These are phyloP conservation scores for Anodontia alba DNA, from an alignment of 2,888 invertebrate genomes.

Conservation along the genomic window DNA sequence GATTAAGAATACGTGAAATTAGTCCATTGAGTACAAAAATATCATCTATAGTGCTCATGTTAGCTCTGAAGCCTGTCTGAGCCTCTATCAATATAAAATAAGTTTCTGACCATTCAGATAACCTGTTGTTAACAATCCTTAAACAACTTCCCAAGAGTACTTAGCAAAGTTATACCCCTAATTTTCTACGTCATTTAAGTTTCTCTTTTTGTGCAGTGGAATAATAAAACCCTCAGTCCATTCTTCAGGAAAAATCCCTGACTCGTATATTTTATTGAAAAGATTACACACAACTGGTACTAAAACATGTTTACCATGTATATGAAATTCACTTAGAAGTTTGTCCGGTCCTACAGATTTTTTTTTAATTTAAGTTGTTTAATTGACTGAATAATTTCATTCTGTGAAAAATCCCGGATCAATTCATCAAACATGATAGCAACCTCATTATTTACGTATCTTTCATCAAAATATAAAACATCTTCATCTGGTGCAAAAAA, in stretches of 20 bases:
- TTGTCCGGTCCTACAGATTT: not conserved
- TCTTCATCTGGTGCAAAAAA: slow-evolving; percentile 6
- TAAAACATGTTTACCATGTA: not conserved
- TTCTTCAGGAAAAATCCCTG: not conserved
- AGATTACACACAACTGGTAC: not conserved
- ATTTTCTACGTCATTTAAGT: not conserved
- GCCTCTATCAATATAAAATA: slow-evolving; percentile 6
- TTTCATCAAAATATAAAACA: slow-evolving; percentile 3
- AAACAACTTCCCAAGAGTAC: not conserved
- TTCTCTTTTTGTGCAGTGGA: slow-evolving; percentile 13
- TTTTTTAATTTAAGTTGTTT: not conserved
- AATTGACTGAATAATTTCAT: not conserved
- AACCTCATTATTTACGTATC: not conserved
- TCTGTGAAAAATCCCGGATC: not conserved
- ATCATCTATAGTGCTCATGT: slow-evolving; percentile 23
- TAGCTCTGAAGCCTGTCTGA: slow-evolving; percentile 28
- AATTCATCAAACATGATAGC: not conserved
- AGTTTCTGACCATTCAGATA: not conserved
- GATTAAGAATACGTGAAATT: slow-evolving; percentile 1
- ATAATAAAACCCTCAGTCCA: slow-evolving; percentile 13
- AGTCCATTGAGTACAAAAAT: slow-evolving; percentile 30
- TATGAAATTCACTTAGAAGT: not conserved
- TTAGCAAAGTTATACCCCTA: not conserved
- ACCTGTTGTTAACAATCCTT: slow-evolving; percentile 2
- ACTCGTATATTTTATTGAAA: not conserved